A percentile compares a stretch with the other conserved stretches of the same genome.
Conservation (phyloP, 2,113 vertebrate genomes). For the Chunga burmeisteri region DNA sequence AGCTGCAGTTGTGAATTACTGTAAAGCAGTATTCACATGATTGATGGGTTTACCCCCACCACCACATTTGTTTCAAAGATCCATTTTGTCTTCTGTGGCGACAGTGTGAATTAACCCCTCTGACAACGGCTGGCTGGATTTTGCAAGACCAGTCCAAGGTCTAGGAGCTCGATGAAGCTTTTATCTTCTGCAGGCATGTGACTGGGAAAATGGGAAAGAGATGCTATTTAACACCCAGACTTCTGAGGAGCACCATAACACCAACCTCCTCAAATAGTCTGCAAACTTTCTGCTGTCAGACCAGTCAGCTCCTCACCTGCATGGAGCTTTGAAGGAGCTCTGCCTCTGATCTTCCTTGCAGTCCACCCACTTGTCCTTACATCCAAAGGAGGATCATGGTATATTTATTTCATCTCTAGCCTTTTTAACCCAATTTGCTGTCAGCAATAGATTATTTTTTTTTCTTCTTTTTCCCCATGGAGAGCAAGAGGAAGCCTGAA, state of each 20-base stretch:
- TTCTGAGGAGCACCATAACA: not conserved
- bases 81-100: constrained; percentile 15
- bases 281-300: not conserved
- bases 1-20: constrained; percentile 56
- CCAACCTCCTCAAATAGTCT: not conserved
- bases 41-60: constrained; percentile 59
- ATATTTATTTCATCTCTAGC: not conserved
- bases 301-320: not conserved
- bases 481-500: not conserved
- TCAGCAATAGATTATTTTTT: not conserved
- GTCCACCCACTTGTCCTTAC: not conserved
- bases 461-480: not conserved
- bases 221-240: not conserved
- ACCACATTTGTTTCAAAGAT: constrained; percentile 56
- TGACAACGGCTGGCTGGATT: constrained; percentile 1
- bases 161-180: not conserved
- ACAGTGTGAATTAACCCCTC: constrained; percentile 44
- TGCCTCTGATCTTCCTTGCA: not conserved
- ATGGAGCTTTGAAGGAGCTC: not conserved
- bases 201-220: not conserved
- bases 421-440: not conserved
- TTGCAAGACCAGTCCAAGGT: not conserved
- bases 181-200: not conserved
- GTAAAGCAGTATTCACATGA: constrained; percentile 57
- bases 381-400: not conserved